These are phyloP conservation scores for Amphiprion percula DNA, from an alignment of 2,113 vertebrate species.

Conservation along the genomic window DNA sequence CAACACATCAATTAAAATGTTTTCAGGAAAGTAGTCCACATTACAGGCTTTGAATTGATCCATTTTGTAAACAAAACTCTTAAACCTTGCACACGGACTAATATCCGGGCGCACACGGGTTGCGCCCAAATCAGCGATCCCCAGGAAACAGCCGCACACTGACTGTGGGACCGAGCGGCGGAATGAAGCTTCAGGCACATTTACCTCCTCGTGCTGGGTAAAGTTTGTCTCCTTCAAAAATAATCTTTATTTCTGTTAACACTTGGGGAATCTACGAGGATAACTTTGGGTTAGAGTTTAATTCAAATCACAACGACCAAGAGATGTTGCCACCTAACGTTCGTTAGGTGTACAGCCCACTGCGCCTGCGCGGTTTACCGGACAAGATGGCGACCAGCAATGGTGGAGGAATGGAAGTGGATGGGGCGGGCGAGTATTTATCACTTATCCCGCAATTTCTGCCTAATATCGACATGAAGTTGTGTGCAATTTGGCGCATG, in stretches of 20 bases:
- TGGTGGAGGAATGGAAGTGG: constrained; percentile 93
- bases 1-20: constrained; percentile 85
- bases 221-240: neutral
- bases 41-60: constrained; percentile 72
- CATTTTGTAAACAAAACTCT: constrained; percentile 83
- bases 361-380: constrained; percentile 78
- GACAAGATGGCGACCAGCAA: constrained; percentile 89
- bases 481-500: neutral
- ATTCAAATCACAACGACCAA: neutral
- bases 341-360: constrained; percentile 12
- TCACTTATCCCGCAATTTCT: constrained; percentile 9
- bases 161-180: constrained; percentile 29
- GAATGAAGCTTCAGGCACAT: neutral
- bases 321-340: constrained; percentile 25
- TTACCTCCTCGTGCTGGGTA: neutral
- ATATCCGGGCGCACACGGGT: constrained; percentile 62
- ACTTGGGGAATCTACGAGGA: neutral
- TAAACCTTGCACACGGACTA: constrained; percentile 68
- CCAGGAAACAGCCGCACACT: constrained; percentile 58
- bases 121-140: constrained; percentile 58
- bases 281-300: neutral
- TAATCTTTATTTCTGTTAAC: neutral
- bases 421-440: constrained; percentile 87
- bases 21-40: constrained; percentile 84
- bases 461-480: neutral